Base-by-base conservation (phyloP, 1,140 invertebrate species). In the Parapsyche elsis region DNA sequence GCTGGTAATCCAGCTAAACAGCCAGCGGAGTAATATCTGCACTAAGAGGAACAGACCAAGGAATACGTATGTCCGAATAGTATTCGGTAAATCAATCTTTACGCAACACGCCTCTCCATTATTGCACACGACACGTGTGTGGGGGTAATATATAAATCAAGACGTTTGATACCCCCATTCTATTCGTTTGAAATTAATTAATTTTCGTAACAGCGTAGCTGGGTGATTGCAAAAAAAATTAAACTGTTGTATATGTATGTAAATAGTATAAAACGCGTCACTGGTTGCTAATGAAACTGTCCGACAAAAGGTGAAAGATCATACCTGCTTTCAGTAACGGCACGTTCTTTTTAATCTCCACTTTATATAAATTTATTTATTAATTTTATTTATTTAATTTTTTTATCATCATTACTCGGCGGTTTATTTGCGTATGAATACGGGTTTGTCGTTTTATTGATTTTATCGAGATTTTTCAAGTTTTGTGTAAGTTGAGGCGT, bases 251-350 rank as follows among this genome's bases (percentile, higher is more conserved):
- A 1, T 61, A 74, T 67, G 53, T 30, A 73, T 10, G 23, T 71
- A 30, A 38, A 79, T 79, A 67, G 38, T 57, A 5, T n/a, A 71
- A 59, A 61, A 59, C 23, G 75, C 79, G 79, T 76, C 59, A 80
- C 73, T 30, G 9, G n/a, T 16, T 73, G 61, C 53, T 80, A 80
- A 80, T 80, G 59, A 80, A 80, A 70, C 59, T 59, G 71, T 70
- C 53, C 49, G 24, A 53, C 74, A 49, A 76, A 38, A 76, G 49
- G 49, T 64, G 79, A 38, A 12, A 23, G 73, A 76, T 76, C 70
- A 76, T 67, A 19, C 59, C 5, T 26, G 2, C 12, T 0, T 10
- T 0, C 76, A 78, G n/a, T 30, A 59, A 9, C 76, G 57, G 10
- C 23, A 45, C 76, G 76, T 67, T 10, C 1, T 30, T 49, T 21